Evolutionary conservation across 92 coral and sea anemone species (phyloP).

Genomic region (Phenganax subtilis): DNA sequence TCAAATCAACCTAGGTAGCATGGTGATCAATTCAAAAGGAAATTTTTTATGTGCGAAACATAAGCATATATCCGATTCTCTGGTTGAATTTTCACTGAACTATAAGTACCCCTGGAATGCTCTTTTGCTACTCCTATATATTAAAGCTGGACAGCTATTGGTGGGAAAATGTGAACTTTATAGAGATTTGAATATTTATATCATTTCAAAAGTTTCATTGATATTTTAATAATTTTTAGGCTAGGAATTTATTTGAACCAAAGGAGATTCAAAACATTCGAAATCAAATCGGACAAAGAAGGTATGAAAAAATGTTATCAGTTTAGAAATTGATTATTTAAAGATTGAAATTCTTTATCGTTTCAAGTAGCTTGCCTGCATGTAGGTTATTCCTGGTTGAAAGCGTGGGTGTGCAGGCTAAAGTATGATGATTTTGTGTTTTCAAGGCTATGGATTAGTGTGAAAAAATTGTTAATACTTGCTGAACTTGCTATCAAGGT

Average conservation of each 20-base stretch:
- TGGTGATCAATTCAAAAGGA: too few species aligned
- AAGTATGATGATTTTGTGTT: neutral
- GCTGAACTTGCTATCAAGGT: conserved; percentile 98
- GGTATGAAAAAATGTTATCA: conserved; percentile 43
- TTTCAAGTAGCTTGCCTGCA: neutral
- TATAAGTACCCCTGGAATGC: too few species aligned
- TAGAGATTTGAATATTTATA: neutral
- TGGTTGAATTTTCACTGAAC: too few species aligned
- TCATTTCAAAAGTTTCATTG: neutral
- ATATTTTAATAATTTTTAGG: conserved; percentile 40
- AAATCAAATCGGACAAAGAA: conserved; percentile 67
- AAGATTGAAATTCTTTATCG: too few species aligned
- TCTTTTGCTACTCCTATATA: too few species aligned
- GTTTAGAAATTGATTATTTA: neutral
- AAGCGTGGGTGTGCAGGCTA: neutral
- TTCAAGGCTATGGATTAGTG: conserved; percentile 73
- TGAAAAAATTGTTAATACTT: conserved; percentile 81
- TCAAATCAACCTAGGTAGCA: too few species aligned
- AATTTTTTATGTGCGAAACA: too few species aligned
- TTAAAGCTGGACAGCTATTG: too few species aligned
- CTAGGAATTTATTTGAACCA: conserved; percentile 63
- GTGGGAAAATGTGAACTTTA: too few species aligned
- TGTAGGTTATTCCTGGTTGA: neutral
- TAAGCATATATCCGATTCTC: too few species aligned
- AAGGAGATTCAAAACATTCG: conserved; percentile 65